Base-by-base conservation (phyloP, 2,113 vertebrate genomes). In the Gobiocypris rarus region DNA sequence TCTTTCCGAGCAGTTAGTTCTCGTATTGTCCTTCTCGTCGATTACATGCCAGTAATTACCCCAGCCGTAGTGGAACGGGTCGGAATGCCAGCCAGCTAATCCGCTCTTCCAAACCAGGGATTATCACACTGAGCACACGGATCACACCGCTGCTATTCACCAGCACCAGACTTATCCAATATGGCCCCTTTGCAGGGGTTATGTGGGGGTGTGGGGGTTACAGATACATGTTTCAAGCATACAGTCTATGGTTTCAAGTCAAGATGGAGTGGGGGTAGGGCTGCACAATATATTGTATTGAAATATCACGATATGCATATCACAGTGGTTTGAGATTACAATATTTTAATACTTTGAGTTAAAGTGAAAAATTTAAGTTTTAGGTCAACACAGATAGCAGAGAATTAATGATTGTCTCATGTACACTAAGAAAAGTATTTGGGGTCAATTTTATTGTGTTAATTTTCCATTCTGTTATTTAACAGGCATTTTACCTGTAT, bases 41-140 rank as follows among this genome's bases (percentile, higher is more conserved):
- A 84, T 84, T 54, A 58, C 86, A 58, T 56, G 77, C 31, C n/a
- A 8, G 85, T 88, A 86, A 89, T 89, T 83, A 86, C 19, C 13
- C n/a, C 28, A 31, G 63, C 73, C 50, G 71, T 41, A 75, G 79
- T 22, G 71, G 78, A 87, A 61, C 34, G 41, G 48, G 58, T 54
- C 22, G 67, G 87, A 83, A 88, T 89, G 74, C 34, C 63, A 84
- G 71, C 8, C 56, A 17, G 70, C 65, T 88, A 83, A 87, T 87
- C 83, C 59, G 14, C 73, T 17, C 28, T 86, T 76, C 85, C 76
- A 80, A 82, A 86, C 83, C 45, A 70, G 78, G 81, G 85, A 89
- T 89, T 88, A 88, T 48, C 50, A 73, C 75, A 65, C 50, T 15
- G 34, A 86, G 77, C 50, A 65, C 75, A 71, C 26, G 58, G 84